phyloP scores from a whole-genome alignment of 2,113 vertebrate species.

The Peromyscus polionotus region DNA sequence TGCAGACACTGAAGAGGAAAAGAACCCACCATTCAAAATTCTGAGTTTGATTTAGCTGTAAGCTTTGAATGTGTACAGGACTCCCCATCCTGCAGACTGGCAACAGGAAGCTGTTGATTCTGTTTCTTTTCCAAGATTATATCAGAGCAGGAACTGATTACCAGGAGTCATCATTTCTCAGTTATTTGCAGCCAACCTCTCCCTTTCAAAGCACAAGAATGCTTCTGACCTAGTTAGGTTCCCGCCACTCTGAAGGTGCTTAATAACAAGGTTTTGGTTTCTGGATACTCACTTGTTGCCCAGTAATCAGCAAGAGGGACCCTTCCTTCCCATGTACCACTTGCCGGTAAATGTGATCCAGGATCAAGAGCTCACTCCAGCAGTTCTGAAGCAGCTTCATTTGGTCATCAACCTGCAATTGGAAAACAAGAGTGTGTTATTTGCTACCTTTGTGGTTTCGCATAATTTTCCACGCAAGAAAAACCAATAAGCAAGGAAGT shows the following conservation, averaged over 20 bases:
- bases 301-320: conserved; percentile 97
- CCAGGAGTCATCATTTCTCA: conserved; percentile 69
- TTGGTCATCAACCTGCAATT: conserved; percentile 97
- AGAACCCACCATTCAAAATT: not conserved
- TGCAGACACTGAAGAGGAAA: not conserved
- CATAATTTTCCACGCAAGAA: not conserved
- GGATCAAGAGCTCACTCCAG: conserved; percentile 99
- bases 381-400: conserved; percentile 99
- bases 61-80: not conserved
- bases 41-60: not conserved
- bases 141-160: conserved; percentile 63
- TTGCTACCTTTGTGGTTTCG: not conserved
- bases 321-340: conserved; percentile 97
- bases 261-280: conserved; percentile 67
- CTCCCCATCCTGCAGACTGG: not conserved
- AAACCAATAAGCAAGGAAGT: not conserved
- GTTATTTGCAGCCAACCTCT: conserved; percentile 66
- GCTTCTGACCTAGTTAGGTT: conserved; percentile 80
- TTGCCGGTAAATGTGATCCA: conserved; percentile 98
- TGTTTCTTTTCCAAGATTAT: conserved; percentile 78
- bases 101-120: conserved; percentile 49
- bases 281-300: conserved; percentile 95
- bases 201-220: conserved; percentile 65
- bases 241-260: conserved; percentile 71
- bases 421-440: not conserved